Percentiles rank a stretch among this genome's conserved stretches.
These are phyloP conservation scores for Eulacestoma nigropectus DNA, from an alignment of 2,113 vertebrate genomes.

Conservation along the genomic window DNA sequence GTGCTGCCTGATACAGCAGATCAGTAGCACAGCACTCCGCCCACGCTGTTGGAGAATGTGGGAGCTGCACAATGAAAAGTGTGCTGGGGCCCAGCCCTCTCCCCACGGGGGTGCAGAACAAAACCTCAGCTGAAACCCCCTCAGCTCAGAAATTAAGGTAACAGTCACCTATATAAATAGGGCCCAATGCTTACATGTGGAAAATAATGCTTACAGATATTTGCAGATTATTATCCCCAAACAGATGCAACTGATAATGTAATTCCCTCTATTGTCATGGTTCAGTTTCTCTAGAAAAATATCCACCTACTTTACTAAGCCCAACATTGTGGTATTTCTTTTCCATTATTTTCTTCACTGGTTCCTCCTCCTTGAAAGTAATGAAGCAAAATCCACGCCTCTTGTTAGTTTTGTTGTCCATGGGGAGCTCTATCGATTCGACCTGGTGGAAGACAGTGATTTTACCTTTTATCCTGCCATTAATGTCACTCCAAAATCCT, in stretches of 20 bases:
- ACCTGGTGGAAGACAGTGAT: slow-evolving; percentile 71
- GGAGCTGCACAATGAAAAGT: background rate
- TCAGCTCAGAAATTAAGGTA: background rate
- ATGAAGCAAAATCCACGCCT: slow-evolving; percentile 98
- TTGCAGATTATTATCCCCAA: background rate
- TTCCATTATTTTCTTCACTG: slow-evolving; percentile 97
- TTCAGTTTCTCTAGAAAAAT: background rate
- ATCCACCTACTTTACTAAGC: slow-evolving; percentile 88
- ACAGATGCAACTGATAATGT: background rate
- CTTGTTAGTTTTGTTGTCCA: slow-evolving; percentile 99
- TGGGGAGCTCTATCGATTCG: slow-evolving; percentile 95
- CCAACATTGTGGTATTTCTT: slow-evolving; percentile 99
- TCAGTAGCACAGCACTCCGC: background rate
- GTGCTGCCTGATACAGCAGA: background rate
- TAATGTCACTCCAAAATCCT: background rate
- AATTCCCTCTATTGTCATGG: background rate
- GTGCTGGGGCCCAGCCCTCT: background rate
- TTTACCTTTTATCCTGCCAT: background rate
- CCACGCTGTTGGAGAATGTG: background rate
- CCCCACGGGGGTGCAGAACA: background rate
- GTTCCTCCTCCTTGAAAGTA: slow-evolving; percentile 95
- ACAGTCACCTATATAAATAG: background rate
- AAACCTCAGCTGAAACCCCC: background rate
- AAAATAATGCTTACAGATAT: background rate
- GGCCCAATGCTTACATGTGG: background rate